These are phyloP conservation scores for Alcedo atthis DNA, from an alignment of 2,797 vertebrate genomes.

Conservation along the genomic window DNA sequence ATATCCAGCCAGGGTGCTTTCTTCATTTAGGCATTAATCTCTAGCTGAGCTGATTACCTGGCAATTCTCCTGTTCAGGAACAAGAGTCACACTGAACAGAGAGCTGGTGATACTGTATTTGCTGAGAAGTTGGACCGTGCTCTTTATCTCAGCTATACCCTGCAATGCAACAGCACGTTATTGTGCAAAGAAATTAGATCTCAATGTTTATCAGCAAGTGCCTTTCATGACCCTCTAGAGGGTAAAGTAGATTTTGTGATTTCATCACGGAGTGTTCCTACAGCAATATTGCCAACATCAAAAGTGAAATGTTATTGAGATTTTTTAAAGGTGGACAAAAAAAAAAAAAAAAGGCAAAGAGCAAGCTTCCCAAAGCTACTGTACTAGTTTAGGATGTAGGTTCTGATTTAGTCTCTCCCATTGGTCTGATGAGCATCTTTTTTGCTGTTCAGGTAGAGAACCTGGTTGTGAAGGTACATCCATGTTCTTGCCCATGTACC, in stretches of 20 bases:
- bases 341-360: not conserved
- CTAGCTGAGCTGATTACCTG: constrained; percentile 38
- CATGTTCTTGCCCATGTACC: too few species aligned
- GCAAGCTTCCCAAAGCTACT: not conserved
- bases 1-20: not conserved
- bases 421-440: not conserved
- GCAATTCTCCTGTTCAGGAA: not conserved
- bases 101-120: not conserved
- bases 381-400: not conserved
- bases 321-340: not conserved
- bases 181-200: not conserved
- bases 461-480: too few species aligned
- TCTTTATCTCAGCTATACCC: not conserved
- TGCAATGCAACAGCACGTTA: not conserved
- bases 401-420: not conserved
- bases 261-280: not conserved
- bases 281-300: not conserved
- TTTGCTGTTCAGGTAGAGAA: too few species aligned
- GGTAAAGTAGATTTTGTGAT: not conserved
- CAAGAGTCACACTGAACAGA: not conserved
- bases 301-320: not conserved
- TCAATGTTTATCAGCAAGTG: not conserved
- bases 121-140: not conserved
- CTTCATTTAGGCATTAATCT: constrained; percentile 5
- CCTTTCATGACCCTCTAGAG: not conserved